Base-by-base conservation (phyloP, 2,888 invertebrate genomes). In the Thyatira batis region DNA sequence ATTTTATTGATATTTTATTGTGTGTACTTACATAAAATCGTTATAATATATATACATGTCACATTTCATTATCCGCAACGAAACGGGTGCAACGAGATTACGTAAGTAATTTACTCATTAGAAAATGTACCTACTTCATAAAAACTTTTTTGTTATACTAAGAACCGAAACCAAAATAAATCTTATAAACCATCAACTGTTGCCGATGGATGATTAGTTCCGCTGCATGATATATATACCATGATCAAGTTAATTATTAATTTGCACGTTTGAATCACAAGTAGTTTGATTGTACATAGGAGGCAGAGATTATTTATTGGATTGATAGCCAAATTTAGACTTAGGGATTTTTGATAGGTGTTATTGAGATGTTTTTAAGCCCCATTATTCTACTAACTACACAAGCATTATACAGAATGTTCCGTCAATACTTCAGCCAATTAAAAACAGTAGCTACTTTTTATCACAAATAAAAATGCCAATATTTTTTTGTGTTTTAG, bases 51-150 rank as follows among this genome's bases (percentile, higher is more conserved):
- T 65, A 67, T 69, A 62, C 71, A 69, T 74, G 55, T 76, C 66
- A 75, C 76, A 85, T 86, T 86, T 85, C 77, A 84, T 84, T 85
- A 80, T 82, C 78, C 74, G 86, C 86, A 77, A 81, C 85, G 68
- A 79, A 80, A 84, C 79, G 83, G 89, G 87, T 85, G 84, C 89
- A 84, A 85, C 91, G 91, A 88, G 89, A 87, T 85, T 79, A 89
- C 84, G 91, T 91, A 89, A 91, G 91, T 91, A 88, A 85, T 77
- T 84, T 82, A 79, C 80, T 81, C 75, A 75, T 77, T 82, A 84
- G 82, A 85, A 78, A 79, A 76, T 84, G 76, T 82, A 79, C 79
- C 81, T 78, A 80, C 75, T 75, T n/a, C n/a, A n/a, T n/a, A n/a
- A 77, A 78, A 71, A 78, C 80, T 76, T 85, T 75, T 79, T 77